Conservation (phyloP, 2,113 vertebrate genomes). For the Tenrec ecaudatus region DNA sequence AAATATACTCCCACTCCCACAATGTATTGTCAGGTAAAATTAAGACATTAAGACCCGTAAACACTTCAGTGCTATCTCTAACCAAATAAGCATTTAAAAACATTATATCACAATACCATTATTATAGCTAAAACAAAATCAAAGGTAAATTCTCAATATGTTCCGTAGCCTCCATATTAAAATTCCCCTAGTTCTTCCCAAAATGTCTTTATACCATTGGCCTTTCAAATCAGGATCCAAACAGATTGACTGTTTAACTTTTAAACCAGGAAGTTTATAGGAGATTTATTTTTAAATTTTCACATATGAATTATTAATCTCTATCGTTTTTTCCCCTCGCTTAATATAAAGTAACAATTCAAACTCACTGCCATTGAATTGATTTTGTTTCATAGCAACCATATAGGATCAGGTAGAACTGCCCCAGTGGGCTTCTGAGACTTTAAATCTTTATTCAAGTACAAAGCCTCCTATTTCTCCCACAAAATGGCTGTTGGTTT, state of each 20-base stretch:
- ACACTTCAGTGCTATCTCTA: neutral
- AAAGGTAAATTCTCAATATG: neutral
- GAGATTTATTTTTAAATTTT: neutral
- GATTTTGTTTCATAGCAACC: no score
- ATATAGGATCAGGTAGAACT: no score
- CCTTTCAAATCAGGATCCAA: neutral
- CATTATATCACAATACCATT: neutral
- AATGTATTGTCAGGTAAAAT: neutral
- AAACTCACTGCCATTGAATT: no score
- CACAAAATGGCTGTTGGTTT: no score
- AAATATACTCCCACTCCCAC: neutral
- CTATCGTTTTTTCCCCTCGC: neutral
- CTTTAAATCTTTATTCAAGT: no score
- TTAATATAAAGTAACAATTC: neutral
- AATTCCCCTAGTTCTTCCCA: neutral
- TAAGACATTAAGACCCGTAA: neutral
- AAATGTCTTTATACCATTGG: neutral
- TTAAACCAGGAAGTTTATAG: neutral
- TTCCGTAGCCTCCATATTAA: neutral
- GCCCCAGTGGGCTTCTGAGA: no score
- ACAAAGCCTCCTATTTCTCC: no score
- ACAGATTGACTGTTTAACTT: neutral
- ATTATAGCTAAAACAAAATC: conserved; percentile 1
- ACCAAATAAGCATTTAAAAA: neutral
- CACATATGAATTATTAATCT: neutral